Evolutionary conservation across 2,797 vertebrate genomes (phyloP).

Genomic region (Dendrocincla tyrannina): DNA sequence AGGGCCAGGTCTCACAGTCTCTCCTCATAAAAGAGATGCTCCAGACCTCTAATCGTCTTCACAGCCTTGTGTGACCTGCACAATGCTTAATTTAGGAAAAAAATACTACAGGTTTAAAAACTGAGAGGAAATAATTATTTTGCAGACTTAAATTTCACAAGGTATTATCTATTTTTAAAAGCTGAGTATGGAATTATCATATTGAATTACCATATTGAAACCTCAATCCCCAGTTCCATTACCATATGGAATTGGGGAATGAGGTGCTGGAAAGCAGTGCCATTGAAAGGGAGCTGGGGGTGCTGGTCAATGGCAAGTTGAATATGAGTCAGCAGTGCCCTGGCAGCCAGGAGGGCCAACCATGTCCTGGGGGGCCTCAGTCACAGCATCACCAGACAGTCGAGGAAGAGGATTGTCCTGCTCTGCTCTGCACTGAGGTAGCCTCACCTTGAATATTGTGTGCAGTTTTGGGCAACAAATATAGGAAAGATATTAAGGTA

Average conservation of each 20-base stretch:
- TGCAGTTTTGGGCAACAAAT: background rate
- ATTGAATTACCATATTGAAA: background rate
- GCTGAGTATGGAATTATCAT: background rate
- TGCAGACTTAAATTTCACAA: background rate
- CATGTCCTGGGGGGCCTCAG: background rate
- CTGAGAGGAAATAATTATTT: background rate
- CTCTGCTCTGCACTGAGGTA: background rate
- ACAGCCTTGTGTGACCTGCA: background rate
- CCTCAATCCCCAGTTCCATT: background rate
- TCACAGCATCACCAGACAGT: background rate
- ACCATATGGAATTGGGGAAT: background rate
- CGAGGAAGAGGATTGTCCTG: background rate
- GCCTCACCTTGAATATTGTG: background rate
- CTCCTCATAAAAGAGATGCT: background rate
- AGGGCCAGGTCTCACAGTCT: accelerated
- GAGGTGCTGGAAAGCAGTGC: background rate
- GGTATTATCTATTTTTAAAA: background rate
- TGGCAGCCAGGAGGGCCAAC: background rate
- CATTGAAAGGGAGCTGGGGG: background rate
- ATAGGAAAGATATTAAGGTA: background rate
- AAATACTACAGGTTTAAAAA: background rate
- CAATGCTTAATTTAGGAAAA: background rate
- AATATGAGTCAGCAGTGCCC: background rate
- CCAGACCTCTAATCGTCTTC: accelerated
- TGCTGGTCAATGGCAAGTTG: background rate